Evolutionary conservation across 2,888 invertebrate species (phyloP).

Genomic region (Lepetodrilus schrolli): DNA sequence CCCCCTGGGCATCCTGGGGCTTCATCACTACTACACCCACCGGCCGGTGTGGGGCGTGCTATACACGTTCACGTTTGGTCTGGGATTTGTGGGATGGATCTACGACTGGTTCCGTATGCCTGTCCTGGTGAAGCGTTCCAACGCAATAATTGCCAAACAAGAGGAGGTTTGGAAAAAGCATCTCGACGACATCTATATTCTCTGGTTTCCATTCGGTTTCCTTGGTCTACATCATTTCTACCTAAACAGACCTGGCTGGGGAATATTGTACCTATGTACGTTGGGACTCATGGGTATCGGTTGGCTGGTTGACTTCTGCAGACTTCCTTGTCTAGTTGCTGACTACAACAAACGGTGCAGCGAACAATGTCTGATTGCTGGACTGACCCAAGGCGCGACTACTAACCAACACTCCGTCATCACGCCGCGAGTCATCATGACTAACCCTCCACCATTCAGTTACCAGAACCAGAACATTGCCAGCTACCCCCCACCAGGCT

Average conservation of each 20-base stretch:
- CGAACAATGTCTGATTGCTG: not conserved
- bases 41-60: constrained; percentile 39
- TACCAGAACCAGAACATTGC: not conserved
- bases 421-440: not conserved
- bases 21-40: constrained; percentile 42
- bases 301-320: constrained; percentile 56
- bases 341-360: constrained; percentile 42
- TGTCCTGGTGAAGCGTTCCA: constrained; percentile 50
- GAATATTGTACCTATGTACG: constrained; percentile 55
- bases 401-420: not conserved
- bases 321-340: constrained; percentile 53
- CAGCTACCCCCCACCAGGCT: not conserved
- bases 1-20: constrained; percentile 28
- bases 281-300: constrained; percentile 58
- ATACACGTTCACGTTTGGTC: constrained; percentile 37
- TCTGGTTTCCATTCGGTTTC: constrained; percentile 57
- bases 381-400: not conserved
- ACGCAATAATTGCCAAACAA: constrained; percentile 33
- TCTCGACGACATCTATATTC: constrained; percentile 54
- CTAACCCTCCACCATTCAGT: not conserved
- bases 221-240: constrained; percentile 53
- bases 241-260: constrained; percentile 53
- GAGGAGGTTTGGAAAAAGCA: constrained; percentile 33
- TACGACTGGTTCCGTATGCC: constrained; percentile 61
- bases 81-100: constrained; percentile 51